phyloP scores from a whole-genome alignment of 2,888 invertebrate genomes.

The Lysandra bellargus region DNA sequence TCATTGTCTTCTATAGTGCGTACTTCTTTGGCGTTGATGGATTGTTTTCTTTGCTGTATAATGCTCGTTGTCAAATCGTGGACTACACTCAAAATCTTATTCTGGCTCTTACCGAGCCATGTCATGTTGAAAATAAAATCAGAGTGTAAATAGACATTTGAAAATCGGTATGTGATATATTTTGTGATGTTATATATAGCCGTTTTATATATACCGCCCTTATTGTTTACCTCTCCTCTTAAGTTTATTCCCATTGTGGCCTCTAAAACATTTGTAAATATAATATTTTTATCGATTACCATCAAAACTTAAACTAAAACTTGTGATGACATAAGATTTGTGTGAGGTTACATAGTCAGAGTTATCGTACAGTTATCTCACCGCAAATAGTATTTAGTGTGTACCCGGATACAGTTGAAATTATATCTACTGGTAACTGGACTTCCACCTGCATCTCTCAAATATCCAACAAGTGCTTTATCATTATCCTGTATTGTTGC shows the following conservation, averaged over 20 bases:
- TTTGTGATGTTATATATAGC: conserved; percentile 75
- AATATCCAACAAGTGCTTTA: conserved; percentile 44
- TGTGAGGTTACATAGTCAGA: too few relatives aligned
- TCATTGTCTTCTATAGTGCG: conserved; percentile 40
- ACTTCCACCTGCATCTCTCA: conserved; percentile 24
- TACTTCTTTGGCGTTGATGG: conserved; percentile 51
- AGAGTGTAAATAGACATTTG: conserved; percentile 79
- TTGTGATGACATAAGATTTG: neutral
- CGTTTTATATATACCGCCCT: conserved; percentile 78
- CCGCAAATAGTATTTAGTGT: conserved; percentile 85
- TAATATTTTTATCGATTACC: neutral
- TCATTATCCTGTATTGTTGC: conserved; percentile 61
- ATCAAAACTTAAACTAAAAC: neutral
- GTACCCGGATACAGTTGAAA: conserved; percentile 69
- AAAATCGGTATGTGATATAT: conserved; percentile 58
- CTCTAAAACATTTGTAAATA: conserved; percentile 55
- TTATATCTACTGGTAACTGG: conserved; percentile 14
- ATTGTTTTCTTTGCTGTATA: conserved; percentile 44
- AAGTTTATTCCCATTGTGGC: conserved; percentile 86
- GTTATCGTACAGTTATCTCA: conserved; percentile 47
- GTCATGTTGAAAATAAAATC: conserved; percentile 78
- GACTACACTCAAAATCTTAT: conserved; percentile 55
- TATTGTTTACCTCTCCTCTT: conserved; percentile 58
- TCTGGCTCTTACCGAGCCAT: conserved; percentile 71
- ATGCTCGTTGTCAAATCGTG: conserved; percentile 55